phyloP scores from a whole-genome alignment of 2,888 invertebrate genomes.

The Metopia argyrocephala region DNA sequence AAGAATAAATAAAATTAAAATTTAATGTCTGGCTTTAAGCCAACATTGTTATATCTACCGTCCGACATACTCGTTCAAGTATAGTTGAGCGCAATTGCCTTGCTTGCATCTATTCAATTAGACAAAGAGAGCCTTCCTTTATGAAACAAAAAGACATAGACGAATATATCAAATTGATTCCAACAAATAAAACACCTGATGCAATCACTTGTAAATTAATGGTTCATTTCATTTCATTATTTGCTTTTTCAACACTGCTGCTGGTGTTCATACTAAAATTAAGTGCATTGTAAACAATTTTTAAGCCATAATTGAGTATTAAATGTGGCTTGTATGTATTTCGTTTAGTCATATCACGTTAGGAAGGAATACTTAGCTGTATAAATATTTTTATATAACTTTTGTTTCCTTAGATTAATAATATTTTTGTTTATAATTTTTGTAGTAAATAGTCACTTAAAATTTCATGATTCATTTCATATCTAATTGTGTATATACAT shows the following conservation, averaged over 20 bases:
- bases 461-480: not conserved
- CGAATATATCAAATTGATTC: not conserved
- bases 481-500: not conserved
- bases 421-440: too few species aligned
- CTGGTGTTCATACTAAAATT: not conserved
- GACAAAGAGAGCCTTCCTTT: conserved; percentile 17
- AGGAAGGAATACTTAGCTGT: too few species aligned
- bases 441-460: too few species aligned
- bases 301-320: not conserved
- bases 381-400: too few species aligned
- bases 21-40: conserved; percentile 58
- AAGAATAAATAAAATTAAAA: conserved; percentile 20
- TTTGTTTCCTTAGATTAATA: too few species aligned
- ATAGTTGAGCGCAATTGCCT: too few species aligned
- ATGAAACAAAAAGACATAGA: conserved; percentile 10
- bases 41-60: conserved; percentile 50
- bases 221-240: conserved; percentile 48
- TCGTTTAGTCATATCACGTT: too few species aligned
- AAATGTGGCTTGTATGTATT: too few species aligned
- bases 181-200: conserved; percentile 52
- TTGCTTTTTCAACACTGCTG: conserved; percentile 36
- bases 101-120: not conserved
- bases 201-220: conserved; percentile 57
- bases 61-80: conserved; percentile 10
- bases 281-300: not conserved